Conservation (phyloP, 1,140 invertebrate species). For the Teleopsis dalmanni region DNA sequence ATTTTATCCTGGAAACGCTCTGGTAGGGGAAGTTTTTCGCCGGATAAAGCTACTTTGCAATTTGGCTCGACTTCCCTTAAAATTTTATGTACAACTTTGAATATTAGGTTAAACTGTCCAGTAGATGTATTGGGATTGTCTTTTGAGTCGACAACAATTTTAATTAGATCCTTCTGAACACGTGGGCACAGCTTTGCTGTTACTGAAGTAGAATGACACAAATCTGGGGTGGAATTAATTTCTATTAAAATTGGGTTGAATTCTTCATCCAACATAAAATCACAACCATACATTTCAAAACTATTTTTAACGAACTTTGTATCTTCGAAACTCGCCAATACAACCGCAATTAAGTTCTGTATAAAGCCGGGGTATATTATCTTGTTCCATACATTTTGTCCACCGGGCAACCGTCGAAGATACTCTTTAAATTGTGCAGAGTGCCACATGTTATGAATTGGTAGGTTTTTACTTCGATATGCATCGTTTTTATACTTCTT, state of each 20-base stretch:
- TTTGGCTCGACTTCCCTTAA: conserved; percentile 24
- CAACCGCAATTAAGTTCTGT: conserved; percentile 69
- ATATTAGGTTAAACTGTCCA: conserved; percentile 50
- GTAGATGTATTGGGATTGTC: conserved; percentile 47
- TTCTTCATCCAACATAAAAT: conserved; percentile 82
- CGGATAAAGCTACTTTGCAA: too few species aligned
- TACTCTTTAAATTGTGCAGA: conserved; percentile 66
- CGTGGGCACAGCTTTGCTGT: conserved; percentile 73
- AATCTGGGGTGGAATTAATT: conserved; percentile 84
- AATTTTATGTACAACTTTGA: conserved; percentile 29
- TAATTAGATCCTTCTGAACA: conserved; percentile 78
- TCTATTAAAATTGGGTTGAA: conserved; percentile 86
- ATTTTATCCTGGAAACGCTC: too few species aligned
- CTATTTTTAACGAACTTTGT: conserved; percentile 68
- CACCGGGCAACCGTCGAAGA: conserved; percentile 46
- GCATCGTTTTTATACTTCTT: conserved; percentile 67
- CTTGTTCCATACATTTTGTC: conserved; percentile 51
- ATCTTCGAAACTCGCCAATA: conserved; percentile 68
- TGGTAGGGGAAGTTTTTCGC: too few species aligned
- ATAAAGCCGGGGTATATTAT: conserved; percentile 81
- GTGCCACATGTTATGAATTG: conserved; percentile 80
- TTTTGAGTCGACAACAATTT: conserved; percentile 59
- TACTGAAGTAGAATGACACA: conserved; percentile 72
- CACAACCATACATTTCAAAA: conserved; percentile 88
- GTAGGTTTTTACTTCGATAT: conserved; percentile 57